These are phyloP conservation scores for Platalea minor DNA, from an alignment of 2,797 vertebrate species.

Conservation along the genomic window DNA sequence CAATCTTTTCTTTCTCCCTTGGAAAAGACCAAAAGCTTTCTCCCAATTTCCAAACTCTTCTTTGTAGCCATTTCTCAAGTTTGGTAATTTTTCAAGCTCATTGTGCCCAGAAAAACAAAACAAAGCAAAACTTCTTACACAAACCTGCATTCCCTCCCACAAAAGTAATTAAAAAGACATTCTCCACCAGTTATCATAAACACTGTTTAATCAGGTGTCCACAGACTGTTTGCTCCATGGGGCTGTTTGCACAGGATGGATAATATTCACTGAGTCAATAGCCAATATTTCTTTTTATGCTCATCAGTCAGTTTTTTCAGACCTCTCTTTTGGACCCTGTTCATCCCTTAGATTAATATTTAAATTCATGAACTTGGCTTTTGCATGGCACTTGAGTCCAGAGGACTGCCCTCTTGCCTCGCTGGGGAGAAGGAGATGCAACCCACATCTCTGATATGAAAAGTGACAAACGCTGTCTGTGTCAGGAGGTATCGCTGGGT, in stretches of 20 bases:
- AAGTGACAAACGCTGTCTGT: neutral
- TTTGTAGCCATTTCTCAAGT: neutral
- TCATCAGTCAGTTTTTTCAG: neutral
- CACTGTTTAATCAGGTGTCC: slow-evolving; percentile 44
- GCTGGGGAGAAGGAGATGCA: neutral
- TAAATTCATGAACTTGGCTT: neutral
- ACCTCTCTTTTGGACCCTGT: neutral
- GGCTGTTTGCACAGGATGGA: slow-evolving; percentile 3
- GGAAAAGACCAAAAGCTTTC: neutral
- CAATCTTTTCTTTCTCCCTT: neutral
- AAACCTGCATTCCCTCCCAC: neutral
- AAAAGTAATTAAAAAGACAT: slow-evolving; percentile 21
- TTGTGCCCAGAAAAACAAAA: neutral
- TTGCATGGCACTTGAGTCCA: neutral
- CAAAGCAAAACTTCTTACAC: neutral
- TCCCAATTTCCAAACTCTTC: neutral
- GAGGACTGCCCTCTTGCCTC: neutral
- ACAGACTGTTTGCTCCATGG: neutral
- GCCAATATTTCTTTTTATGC: neutral
- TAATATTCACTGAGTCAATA: slow-evolving; percentile 2
- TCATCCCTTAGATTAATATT: neutral
- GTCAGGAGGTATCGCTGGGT: fast-evolving
- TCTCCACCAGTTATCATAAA: neutral
- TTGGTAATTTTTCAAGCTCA: neutral
- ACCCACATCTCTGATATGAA: neutral